phyloP scores from a whole-genome alignment of 2,113 vertebrate species.

The Sceloporus tristichus region DNA sequence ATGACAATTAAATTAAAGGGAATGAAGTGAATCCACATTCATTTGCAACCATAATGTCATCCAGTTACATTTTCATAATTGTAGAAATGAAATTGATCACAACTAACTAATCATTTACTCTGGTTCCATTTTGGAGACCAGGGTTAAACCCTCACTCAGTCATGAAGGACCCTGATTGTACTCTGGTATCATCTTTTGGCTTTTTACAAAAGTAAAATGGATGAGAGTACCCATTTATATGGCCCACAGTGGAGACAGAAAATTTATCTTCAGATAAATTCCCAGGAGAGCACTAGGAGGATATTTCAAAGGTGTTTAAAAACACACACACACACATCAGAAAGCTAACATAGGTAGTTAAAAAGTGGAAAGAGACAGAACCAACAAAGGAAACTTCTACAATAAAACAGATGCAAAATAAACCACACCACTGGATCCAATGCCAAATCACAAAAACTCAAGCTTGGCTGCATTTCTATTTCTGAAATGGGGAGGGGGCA shows the following conservation, averaged over 20 bases:
- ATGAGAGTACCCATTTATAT: not conserved
- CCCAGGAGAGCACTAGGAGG: not conserved
- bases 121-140: not conserved
- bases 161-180: not conserved
- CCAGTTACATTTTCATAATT: no score
- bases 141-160: not conserved
- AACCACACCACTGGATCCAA: conserved; percentile 32
- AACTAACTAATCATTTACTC: no score
- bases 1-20: no score
- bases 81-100: no score
- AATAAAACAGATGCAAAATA: conserved; percentile 58
- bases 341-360: conserved; percentile 16
- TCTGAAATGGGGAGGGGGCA: conserved; percentile 39
- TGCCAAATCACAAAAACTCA: conserved; percentile 58
- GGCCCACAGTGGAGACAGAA: rapidly evolving
- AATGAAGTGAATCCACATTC: no score
- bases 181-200: not conserved
- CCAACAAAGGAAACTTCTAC: conserved; percentile 37
- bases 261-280: conserved; percentile 22
- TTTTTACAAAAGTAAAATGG: not conserved
- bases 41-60: no score
- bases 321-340: not conserved
- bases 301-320: not conserved
- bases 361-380: not conserved
- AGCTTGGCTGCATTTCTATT: conserved; percentile 55